phyloP scores from a whole-genome alignment of 2,797 vertebrate genomes.

The Prionace glauca region DNA sequence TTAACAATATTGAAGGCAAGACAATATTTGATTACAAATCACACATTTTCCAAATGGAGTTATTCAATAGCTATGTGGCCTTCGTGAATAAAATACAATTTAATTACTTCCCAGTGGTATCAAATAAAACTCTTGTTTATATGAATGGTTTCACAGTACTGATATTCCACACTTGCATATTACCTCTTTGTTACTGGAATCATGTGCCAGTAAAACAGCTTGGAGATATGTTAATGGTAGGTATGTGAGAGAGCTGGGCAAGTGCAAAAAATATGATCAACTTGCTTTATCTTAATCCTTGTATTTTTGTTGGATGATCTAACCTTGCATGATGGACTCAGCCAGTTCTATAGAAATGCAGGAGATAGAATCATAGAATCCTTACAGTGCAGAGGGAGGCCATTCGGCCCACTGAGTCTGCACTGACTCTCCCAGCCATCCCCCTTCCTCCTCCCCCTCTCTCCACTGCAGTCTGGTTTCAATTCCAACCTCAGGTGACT shows the following conservation, averaged over 20 bases:
- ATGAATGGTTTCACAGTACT: background rate
- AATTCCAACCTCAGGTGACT: no score
- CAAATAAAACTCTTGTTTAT: background rate
- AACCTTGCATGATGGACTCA: background rate
- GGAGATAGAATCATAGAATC: background rate
- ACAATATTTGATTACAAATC: background rate
- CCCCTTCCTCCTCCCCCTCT: no score
- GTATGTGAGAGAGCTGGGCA: background rate
- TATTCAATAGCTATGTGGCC: background rate
- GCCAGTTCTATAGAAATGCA: background rate
- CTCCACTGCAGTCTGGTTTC: no score
- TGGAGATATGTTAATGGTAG: background rate
- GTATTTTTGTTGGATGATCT: background rate
- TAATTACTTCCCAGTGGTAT: background rate
- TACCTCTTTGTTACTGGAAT: background rate
- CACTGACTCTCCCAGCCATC: no score
- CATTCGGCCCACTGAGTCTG: no score
- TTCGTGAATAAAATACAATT: background rate
- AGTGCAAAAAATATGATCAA: background rate
- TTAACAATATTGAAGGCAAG: background rate
- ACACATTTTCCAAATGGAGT: background rate
- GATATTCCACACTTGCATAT: background rate
- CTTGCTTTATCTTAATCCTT: background rate
- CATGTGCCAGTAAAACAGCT: background rate
- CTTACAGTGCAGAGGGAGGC: no score